phyloP scores from a whole-genome alignment of 2,888 invertebrate species.

The Drosophila siamana region DNA sequence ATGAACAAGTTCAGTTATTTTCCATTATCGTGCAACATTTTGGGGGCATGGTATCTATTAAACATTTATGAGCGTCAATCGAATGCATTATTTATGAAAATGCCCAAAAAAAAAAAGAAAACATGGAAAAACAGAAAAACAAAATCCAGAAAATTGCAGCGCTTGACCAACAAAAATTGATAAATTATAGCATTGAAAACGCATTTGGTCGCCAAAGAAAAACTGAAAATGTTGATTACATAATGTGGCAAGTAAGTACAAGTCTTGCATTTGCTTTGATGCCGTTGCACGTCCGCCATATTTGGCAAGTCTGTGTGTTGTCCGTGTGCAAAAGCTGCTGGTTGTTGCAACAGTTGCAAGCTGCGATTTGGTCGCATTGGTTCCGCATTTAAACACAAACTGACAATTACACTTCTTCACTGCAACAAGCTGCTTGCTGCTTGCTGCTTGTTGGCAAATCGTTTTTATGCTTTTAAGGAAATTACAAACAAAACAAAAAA shows the following conservation, averaged over 20 bases:
- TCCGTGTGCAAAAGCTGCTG: conserved; percentile 11
- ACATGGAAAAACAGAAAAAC: no score
- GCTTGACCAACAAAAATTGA: conserved; percentile 48
- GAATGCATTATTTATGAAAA: conserved; percentile 63
- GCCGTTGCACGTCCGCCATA: conserved; percentile 54
- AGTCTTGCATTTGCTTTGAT: conserved; percentile 30
- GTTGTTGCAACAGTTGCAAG: conserved; percentile 59
- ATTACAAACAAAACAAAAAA: conserved; percentile 45
- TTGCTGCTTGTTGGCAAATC: conserved; percentile 69
- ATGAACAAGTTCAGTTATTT: conserved; percentile 10
- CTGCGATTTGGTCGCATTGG: conserved; percentile 57
- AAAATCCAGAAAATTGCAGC: conserved; percentile 24
- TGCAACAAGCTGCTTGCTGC: conserved; percentile 44
- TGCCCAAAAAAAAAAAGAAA: neutral
- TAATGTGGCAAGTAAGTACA: conserved; percentile 46
- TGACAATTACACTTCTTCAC: conserved; percentile 56
- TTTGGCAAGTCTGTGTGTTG: conserved; percentile 41
- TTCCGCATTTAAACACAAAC: conserved; percentile 67
- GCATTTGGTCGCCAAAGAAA: conserved; percentile 28
- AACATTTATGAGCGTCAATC: conserved; percentile 51
- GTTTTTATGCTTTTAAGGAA: conserved; percentile 79
- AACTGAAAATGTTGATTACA: conserved; percentile 50
- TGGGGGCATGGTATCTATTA: conserved; percentile 35
- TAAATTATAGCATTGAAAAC: conserved; percentile 64
- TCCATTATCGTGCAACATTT: conserved; percentile 28